Conservation (phyloP, 2,888 invertebrate genomes). For the Chrysotoxum bicinctum region DNA sequence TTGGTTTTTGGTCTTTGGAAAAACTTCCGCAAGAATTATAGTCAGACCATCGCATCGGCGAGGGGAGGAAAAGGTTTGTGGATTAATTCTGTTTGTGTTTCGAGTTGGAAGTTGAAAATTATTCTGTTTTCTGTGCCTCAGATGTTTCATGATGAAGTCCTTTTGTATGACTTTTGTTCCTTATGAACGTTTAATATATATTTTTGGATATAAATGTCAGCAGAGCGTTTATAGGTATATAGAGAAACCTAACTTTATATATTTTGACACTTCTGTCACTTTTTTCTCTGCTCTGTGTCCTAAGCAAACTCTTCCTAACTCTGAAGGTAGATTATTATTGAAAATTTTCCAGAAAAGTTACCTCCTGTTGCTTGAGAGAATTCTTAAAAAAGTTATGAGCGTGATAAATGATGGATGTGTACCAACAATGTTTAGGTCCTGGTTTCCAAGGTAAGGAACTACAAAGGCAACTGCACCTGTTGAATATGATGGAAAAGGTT, state of each 20-base stretch:
- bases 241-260: not conserved
- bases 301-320: conserved; percentile 41
- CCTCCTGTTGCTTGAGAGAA: conserved; percentile 20
- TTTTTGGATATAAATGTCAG: not conserved
- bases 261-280: conserved; percentile 26
- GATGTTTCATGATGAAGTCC: conserved; percentile 27
- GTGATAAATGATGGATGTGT: conserved; percentile 34
- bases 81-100: conserved; percentile 70
- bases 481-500: conserved; percentile 40
- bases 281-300: not conserved
- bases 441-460: not conserved
- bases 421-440: not conserved
- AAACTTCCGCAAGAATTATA: not conserved
- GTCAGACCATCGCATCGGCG: not conserved
- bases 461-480: conserved; percentile 43
- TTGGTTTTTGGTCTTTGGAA: conserved; percentile 3
- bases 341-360: conserved; percentile 32
- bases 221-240: not conserved
- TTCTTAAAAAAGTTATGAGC: conserved; percentile 36
- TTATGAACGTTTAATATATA: not conserved
- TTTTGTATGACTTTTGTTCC: conserved; percentile 17
- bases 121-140: conserved; percentile 11
- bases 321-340: conserved; percentile 39
- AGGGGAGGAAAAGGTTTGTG: conserved; percentile 41
- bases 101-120: conserved; percentile 15